These are phyloP conservation scores for Anadara kagoshimensis DNA, from an alignment of 1,140 invertebrate genomes.

Conservation along the genomic window DNA sequence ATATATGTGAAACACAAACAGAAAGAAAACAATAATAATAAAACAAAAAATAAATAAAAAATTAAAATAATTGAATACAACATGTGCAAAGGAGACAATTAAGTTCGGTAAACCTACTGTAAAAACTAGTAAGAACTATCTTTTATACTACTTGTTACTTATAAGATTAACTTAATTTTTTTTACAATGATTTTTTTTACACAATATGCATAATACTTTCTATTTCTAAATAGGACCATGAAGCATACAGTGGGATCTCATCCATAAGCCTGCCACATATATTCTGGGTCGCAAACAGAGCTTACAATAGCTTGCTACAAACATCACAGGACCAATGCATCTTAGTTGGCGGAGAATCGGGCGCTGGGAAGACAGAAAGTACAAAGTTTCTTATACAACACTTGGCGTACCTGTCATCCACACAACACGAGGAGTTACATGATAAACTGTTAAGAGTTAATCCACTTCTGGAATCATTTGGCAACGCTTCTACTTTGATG, in stretches of 20 bases:
- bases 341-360: constrained; percentile 88
- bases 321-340: constrained; percentile 23
- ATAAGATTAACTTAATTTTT: too few relatives aligned
- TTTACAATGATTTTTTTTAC: too few relatives aligned
- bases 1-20: too few relatives aligned
- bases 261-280: constrained; percentile 18
- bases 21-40: too few relatives aligned
- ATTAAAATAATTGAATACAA: too few relatives aligned
- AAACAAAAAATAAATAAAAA: too few relatives aligned
- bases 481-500: constrained; percentile 7
- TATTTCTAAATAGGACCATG: constrained; percentile 29
- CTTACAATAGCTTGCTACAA: constrained; percentile 49
- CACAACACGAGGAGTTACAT: constrained; percentile 2
- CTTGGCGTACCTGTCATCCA: constrained; percentile 1
- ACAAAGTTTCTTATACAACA: constrained; percentile 52
- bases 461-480: constrained; percentile 13
- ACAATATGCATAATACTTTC: too few relatives aligned
- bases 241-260: constrained; percentile 12
- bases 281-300: constrained; percentile 84
- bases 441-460: constrained; percentile 10
- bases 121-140: too few relatives aligned
- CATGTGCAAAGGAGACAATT: too few relatives aligned
- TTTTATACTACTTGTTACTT: too few relatives aligned
- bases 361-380: constrained; percentile 99
- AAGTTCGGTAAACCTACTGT: too few relatives aligned